Conservation (phyloP, 2,888 invertebrate genomes). For the Odontocolon sp. region DNA sequence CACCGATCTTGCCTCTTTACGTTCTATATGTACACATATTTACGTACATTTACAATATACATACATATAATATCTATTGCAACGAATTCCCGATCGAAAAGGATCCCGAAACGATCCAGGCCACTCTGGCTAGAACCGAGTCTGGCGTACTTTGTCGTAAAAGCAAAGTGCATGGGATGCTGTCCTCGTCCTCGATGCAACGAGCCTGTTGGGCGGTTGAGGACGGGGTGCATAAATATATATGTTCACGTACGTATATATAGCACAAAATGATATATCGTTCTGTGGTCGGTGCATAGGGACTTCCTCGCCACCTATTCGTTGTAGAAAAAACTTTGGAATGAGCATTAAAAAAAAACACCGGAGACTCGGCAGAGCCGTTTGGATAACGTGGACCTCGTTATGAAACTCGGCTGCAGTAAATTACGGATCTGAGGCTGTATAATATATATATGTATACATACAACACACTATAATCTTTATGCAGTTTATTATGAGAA, state of each 20-base stretch:
- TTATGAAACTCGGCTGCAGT: constrained; percentile 3
- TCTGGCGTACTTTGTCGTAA: not conserved
- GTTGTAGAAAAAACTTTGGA: not conserved
- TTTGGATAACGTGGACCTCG: constrained; percentile 25
- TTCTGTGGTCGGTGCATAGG: not conserved
- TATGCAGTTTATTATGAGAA: constrained; percentile 2
- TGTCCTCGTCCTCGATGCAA: not conserved
- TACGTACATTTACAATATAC: not conserved
- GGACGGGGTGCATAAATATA: not conserved
- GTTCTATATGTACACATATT: not conserved
- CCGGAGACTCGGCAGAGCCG: constrained; percentile 4
- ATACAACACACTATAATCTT: constrained; percentile 14
- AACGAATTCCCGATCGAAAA: constrained; percentile 23
- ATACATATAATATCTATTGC: not conserved
- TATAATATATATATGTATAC: too few relatives aligned
- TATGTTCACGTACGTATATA: not conserved
- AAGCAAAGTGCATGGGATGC: constrained; percentile 25
- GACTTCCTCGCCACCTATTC: not conserved
- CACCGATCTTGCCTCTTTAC: not conserved
- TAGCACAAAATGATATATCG: not conserved
- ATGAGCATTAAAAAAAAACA: not conserved
- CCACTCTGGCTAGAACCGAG: constrained; percentile 11
- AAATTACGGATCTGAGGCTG: constrained; percentile 18
- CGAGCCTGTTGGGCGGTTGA: not conserved
- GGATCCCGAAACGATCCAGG: constrained; percentile 23